These are phyloP conservation scores for Hedya salicella DNA, from an alignment of 2,888 invertebrate species.

Conservation along the genomic window DNA sequence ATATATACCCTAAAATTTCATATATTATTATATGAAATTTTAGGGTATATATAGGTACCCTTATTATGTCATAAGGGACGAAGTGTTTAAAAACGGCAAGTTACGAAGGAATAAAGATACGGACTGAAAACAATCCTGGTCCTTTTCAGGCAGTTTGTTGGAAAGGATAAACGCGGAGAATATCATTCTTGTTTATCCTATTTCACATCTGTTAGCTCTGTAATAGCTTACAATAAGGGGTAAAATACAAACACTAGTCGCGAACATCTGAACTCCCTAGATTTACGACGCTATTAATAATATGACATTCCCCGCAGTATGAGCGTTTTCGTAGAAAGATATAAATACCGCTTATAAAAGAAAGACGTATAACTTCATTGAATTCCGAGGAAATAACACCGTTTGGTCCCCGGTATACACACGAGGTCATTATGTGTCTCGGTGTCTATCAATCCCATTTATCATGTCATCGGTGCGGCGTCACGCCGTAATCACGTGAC, in stretches of 20 bases:
- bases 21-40: too few relatives aligned
- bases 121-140: too few relatives aligned
- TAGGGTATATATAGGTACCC: too few relatives aligned
- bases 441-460: conserved; percentile 29
- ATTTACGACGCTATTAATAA: conserved; percentile 30
- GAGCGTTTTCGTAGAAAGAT: conserved; percentile 18
- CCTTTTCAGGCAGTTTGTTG: too few relatives aligned
- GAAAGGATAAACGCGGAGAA: not conserved
- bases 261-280: conserved; percentile 12
- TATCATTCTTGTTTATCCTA: conserved; percentile 13
- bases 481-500: conserved; percentile 38
- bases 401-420: not conserved
- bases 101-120: too few relatives aligned
- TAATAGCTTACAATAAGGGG: not conserved
- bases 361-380: not conserved
- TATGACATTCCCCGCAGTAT: conserved; percentile 20
- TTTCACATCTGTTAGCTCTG: conserved; percentile 8
- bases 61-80: too few relatives aligned
- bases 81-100: too few relatives aligned
- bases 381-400: not conserved
- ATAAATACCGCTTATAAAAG: conserved; percentile 5
- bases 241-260: conserved; percentile 4
- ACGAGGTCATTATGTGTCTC: conserved; percentile 7
- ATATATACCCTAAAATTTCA: too few relatives aligned
- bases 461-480: conserved; percentile 31